These are phyloP conservation scores for Phengaris alcon DNA, from an alignment of 2,888 invertebrate genomes.

Conservation along the genomic window DNA sequence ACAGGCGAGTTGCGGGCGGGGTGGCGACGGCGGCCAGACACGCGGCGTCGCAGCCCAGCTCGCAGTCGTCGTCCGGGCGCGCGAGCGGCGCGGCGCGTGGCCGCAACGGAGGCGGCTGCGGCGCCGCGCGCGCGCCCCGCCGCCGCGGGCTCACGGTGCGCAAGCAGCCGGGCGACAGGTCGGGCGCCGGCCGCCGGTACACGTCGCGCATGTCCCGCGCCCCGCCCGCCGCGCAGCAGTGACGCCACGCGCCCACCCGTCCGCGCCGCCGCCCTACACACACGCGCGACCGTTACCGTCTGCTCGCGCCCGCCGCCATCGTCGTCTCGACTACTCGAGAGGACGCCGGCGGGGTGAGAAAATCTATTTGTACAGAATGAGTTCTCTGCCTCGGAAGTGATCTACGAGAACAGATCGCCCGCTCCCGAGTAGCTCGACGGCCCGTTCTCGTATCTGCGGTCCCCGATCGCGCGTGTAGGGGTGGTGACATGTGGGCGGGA, in stretches of 20 bases:
- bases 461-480: slow-evolving; percentile 11
- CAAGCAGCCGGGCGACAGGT: slow-evolving; percentile 75
- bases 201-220: slow-evolving; percentile 76
- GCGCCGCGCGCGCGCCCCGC: slow-evolving; percentile 53
- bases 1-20: slow-evolving; percentile 46
- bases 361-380: background rate
- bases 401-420: slow-evolving; percentile 6
- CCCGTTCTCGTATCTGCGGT: slow-evolving; percentile 4
- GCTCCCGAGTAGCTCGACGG: slow-evolving; percentile 7
- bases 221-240: slow-evolving; percentile 45
- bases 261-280: slow-evolving; percentile 44
- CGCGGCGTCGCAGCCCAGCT: slow-evolving; percentile 77
- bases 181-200: slow-evolving; percentile 73
- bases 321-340: background rate
- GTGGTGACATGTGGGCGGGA: slow-evolving; percentile 1
- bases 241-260: slow-evolving; percentile 42
- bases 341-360: background rate
- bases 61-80: slow-evolving; percentile 64
- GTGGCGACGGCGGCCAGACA: slow-evolving; percentile 52
- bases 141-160: slow-evolving; percentile 52
- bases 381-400: background rate
- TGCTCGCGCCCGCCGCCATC: background rate
- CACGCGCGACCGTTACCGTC: slow-evolving; percentile 31
- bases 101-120: slow-evolving; percentile 49
- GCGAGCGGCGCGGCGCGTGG: slow-evolving; percentile 45